Percentiles rank a stretch among this genome's conserved stretches.
Conservation (phyloP, 2,888 invertebrate genomes). For the Hyposoter didymator region DNA sequence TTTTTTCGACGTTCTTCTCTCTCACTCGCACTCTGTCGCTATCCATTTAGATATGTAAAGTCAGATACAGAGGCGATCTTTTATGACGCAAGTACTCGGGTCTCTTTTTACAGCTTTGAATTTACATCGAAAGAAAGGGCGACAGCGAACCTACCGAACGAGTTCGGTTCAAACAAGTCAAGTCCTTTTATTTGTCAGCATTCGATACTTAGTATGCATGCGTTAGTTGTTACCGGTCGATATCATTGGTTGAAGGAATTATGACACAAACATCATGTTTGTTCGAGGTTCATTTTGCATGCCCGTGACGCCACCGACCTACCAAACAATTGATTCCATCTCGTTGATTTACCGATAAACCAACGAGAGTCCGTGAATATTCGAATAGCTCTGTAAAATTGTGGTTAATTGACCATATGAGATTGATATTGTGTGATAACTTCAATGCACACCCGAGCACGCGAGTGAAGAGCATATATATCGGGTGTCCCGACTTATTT, state of each 20-base stretch:
- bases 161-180: background rate
- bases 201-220: background rate
- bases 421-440: slow-evolving; percentile 16
- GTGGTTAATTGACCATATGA: slow-evolving; percentile 62
- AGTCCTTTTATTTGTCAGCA: slow-evolving; percentile 1
- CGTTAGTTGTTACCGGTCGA: slow-evolving; percentile 29
- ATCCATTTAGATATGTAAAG: slow-evolving; percentile 33
- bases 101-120: slow-evolving; percentile 7
- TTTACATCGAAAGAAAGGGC: background rate
- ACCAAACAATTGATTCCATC: slow-evolving; percentile 10
- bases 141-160: background rate
- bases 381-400: slow-evolving; percentile 50
- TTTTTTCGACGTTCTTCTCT: background rate
- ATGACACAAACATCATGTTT: slow-evolving; percentile 6
- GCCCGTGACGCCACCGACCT: slow-evolving; percentile 32
- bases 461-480: background rate
- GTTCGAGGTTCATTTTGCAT: background rate
- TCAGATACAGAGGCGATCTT: slow-evolving; percentile 32
- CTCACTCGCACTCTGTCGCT: background rate
- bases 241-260: slow-evolving; percentile 1
- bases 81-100: slow-evolving; percentile 40
- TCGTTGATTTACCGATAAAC: slow-evolving; percentile 44
- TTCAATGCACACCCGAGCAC: background rate
- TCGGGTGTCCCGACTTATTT: background rate
- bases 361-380: slow-evolving; percentile 18